A percentile compares a stretch with the other conserved stretches of the same genome.
Evolutionary conservation across 2,888 invertebrate genomes (phyloP).

Genomic region (Polyommatus iphigenia): DNA sequence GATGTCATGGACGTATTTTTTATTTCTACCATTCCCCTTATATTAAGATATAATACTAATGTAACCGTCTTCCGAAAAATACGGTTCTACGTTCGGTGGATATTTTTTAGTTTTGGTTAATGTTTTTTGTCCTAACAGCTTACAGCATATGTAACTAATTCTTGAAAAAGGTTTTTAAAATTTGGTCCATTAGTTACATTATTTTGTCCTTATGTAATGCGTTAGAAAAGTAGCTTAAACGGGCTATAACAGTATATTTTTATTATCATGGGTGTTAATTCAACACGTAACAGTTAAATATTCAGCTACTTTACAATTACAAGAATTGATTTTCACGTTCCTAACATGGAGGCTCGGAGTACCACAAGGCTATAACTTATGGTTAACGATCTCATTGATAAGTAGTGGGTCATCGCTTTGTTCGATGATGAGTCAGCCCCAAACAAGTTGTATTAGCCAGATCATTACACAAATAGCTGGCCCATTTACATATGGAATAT

Average conservation of each 20-base stretch:
- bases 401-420: slow-evolving; percentile 33
- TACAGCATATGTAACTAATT: no score
- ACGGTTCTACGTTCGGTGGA: no score
- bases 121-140: not conserved
- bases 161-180: no score
- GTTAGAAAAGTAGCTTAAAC: no score
- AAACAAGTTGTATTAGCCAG: slow-evolving; percentile 32
- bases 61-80: no score
- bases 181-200: no score
- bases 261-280: no score
- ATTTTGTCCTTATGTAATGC: no score
- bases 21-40: not conserved
- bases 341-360: slow-evolving; percentile 2
- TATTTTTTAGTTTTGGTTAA: no score
- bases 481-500: slow-evolving; percentile 23
- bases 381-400: slow-evolving; percentile 29
- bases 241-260: no score
- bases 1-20: not conserved
- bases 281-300: not conserved
- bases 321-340: slow-evolving; percentile 5
- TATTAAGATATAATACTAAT: no score
- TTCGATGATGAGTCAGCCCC: slow-evolving; percentile 30
- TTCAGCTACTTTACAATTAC: not conserved
- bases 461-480: slow-evolving; percentile 33
- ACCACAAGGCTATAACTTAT: not conserved